A percentile compares a stretch with the other conserved stretches of the same genome.
phyloP scores from a whole-genome alignment of 64 coral and sea anemone species.

The Stylophora pistillata region DNA sequence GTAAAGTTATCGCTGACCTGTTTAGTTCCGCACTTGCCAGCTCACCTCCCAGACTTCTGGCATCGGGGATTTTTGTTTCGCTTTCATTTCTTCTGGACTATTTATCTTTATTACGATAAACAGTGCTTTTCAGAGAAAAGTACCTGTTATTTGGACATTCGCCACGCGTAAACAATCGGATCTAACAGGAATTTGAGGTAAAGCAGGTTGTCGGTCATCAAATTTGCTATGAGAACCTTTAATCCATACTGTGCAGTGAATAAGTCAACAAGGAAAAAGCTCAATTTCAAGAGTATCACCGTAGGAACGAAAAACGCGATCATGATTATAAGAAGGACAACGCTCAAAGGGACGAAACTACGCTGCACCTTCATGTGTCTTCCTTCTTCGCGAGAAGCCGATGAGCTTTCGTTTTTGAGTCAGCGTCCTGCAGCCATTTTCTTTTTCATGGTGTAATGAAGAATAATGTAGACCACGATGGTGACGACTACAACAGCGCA shows the following conservation, averaged over 20 bases:
- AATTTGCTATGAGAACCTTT: not conserved
- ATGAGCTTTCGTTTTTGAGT: not conserved
- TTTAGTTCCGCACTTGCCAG: not conserved
- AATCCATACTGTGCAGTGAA: not conserved
- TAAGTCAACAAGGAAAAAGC: not conserved
- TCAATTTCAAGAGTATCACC: conserved; percentile 1
- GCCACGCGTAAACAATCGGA: conserved; percentile 57
- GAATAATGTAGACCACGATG: conserved; percentile 3
- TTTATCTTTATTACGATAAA: not conserved
- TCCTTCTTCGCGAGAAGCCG: not conserved
- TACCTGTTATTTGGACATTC: conserved; percentile 37
- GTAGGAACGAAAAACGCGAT: conserved; percentile 8
- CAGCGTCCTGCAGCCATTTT: not conserved
- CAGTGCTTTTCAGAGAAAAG: not conserved
- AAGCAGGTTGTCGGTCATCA: conserved; percentile 24
- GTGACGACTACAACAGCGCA: not conserved
- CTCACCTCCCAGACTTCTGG: not conserved
- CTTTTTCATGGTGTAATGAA: conserved; percentile 8
- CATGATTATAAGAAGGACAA: conserved; percentile 19
- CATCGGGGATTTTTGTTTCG: not conserved
- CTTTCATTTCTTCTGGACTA: not conserved
- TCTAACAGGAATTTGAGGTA: conserved; percentile 45
- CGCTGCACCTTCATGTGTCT: not conserved
- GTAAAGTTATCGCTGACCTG: not conserved
- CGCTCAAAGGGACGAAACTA: conserved; percentile 12